phyloP scores from a whole-genome alignment of 2,888 invertebrate species.

The Dryococelus australis region DNA sequence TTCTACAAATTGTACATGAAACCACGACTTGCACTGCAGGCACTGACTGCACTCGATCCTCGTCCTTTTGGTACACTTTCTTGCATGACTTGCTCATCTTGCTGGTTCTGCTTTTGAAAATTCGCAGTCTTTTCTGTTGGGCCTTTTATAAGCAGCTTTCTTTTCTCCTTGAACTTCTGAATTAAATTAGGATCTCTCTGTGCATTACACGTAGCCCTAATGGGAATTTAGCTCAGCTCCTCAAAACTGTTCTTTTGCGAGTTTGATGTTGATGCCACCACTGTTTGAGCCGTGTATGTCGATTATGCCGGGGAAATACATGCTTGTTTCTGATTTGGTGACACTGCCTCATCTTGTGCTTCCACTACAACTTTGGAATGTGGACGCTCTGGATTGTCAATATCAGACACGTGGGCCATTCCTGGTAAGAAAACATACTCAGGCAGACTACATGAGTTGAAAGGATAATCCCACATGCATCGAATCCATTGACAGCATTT shows the following conservation, averaged over 20 bases:
- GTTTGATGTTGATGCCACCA: too few species aligned
- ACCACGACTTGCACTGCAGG: conserved; percentile 17
- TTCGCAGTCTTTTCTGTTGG: not conserved
- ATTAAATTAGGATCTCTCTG: not conserved
- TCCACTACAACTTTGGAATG: not conserved
- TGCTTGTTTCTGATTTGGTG: too few species aligned
- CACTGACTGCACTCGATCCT: conserved; percentile 19
- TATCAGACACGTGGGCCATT: not conserved
- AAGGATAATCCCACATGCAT: not conserved
- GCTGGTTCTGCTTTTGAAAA: too few species aligned
- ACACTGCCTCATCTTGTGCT: too few species aligned
- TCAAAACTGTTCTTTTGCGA: too few species aligned
- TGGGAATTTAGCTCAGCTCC: too few species aligned
- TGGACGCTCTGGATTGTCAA: not conserved
- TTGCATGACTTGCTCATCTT: not conserved
- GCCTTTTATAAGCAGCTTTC: not conserved
- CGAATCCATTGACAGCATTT: conserved; percentile 18
- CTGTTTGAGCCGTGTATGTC: too few species aligned
- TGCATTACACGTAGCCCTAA: not conserved
- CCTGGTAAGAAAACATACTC: not conserved
- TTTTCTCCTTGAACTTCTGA: not conserved
- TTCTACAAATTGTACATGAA: not conserved
- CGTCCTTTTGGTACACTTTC: conserved; percentile 11
- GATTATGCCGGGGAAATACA: too few species aligned
- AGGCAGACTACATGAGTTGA: not conserved